phyloP scores from a whole-genome alignment of 2,113 vertebrate species.

The Lanius ludovicianus region DNA sequence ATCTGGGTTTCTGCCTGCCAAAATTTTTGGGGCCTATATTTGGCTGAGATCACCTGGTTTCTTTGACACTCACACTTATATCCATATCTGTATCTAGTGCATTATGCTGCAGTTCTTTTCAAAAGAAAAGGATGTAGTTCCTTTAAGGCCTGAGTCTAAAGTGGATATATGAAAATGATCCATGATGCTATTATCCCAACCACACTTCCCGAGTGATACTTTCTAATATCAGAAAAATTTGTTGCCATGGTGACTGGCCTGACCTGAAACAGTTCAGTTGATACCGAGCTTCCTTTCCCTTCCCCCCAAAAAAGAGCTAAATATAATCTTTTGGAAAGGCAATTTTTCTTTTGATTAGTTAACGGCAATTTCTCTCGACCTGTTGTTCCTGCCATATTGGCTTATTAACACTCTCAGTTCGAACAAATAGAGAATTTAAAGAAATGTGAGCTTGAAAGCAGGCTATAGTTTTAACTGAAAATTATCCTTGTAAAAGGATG shows the following conservation, averaged over 20 bases:
- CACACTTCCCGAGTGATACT: constrained; percentile 42
- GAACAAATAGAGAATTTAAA: neutral
- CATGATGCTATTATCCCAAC: constrained; percentile 40
- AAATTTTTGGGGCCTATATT: neutral
- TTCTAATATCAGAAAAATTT: constrained; percentile 54
- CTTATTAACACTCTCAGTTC: neutral
- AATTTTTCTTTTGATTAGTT: constrained; percentile 39
- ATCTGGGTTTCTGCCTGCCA: neutral
- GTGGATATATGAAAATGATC: constrained; percentile 34
- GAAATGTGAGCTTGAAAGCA: neutral
- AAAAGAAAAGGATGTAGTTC: neutral
- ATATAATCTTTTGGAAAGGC: neutral
- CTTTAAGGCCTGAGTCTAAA: neutral
- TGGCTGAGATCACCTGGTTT: neutral
- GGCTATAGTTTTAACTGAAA: neutral
- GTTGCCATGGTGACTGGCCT: constrained; percentile 65
- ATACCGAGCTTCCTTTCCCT: constrained; percentile 20
- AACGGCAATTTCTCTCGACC: neutral
- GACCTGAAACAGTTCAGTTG: constrained; percentile 42
- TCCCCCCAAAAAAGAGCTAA: neutral
- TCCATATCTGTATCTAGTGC: neutral
- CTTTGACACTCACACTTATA: neutral
- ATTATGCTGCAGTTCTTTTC: neutral
- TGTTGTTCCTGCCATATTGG: neutral
- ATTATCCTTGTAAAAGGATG: neutral